phyloP scores from a whole-genome alignment of 1,140 invertebrate species.

The Chironomus tepperi region DNA sequence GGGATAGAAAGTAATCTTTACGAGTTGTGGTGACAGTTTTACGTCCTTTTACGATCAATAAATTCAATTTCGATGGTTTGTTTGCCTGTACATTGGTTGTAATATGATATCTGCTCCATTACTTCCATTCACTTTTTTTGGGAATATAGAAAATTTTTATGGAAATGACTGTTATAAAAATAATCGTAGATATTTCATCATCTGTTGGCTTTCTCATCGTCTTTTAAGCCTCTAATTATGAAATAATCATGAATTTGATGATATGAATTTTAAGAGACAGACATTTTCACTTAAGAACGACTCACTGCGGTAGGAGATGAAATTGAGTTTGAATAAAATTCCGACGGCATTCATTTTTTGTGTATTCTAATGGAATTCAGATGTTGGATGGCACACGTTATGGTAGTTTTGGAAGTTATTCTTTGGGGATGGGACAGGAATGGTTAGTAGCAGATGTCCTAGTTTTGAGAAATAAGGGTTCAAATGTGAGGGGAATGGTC shows the following conservation, averaged over 20 bases:
- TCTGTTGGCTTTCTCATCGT: background rate
- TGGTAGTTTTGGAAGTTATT: too few relatives aligned
- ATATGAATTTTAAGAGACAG: background rate
- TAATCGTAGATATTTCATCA: background rate
- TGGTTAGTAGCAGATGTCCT: too few relatives aligned
- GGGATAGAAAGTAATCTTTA: background rate
- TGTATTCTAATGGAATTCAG: too few relatives aligned
- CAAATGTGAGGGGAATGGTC: too few relatives aligned
- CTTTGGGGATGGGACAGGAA: too few relatives aligned
- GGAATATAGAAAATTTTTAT: background rate
- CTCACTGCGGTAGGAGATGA: too few relatives aligned
- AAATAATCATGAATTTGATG: too few relatives aligned
- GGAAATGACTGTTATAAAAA: background rate
- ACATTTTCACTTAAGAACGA: too few relatives aligned
- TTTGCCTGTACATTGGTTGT: conserved; percentile 18
- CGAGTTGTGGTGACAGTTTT: conserved; percentile 15
- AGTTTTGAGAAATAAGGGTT: too few relatives aligned
- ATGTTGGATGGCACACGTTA: too few relatives aligned
- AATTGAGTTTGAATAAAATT: too few relatives aligned
- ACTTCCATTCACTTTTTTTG: background rate
- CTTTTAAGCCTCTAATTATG: background rate
- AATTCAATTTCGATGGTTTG: conserved; percentile 22
- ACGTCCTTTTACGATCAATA: conserved; percentile 21
- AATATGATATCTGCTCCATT: background rate
- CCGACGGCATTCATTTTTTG: too few relatives aligned